These are phyloP conservation scores for Indicator indicator DNA, from an alignment of 2,113 vertebrate species.

Conservation along the genomic window DNA sequence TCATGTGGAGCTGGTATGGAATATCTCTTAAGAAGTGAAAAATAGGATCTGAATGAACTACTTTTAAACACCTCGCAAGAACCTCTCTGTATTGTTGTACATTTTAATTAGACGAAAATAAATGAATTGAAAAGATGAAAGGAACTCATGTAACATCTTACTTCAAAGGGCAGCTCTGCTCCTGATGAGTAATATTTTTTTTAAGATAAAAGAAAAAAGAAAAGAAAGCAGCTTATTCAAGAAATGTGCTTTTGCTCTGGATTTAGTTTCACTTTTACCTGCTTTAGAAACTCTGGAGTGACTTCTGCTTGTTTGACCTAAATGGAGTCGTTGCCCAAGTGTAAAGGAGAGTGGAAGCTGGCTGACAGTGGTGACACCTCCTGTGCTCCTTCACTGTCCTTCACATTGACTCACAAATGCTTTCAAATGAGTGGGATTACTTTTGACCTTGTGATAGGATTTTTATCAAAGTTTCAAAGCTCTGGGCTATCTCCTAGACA, in stretches of 20 bases:
- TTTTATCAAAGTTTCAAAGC: neutral
- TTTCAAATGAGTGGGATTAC: neutral
- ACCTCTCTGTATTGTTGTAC: constrained; percentile 39
- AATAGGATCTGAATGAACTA: constrained; percentile 2
- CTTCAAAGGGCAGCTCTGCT: constrained; percentile 59
- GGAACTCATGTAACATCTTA: constrained; percentile 33
- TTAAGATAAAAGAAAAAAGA: neutral
- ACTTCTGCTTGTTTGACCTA: constrained; percentile 32
- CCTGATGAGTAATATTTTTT: neutral
- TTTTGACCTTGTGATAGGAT: neutral
- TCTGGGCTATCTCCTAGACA: neutral
- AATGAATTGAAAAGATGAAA: constrained; percentile 69
- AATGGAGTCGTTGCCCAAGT: neutral
- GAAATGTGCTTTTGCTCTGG: constrained; percentile 12
- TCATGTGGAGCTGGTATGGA: neutral
- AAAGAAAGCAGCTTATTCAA: constrained; percentile 37
- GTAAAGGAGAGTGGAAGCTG: neutral
- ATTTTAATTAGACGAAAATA: constrained; percentile 69
- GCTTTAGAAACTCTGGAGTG: neutral
- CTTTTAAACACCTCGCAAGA: constrained; percentile 18
- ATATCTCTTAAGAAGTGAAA: neutral
- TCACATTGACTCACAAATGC: neutral
- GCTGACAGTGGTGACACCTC: neutral
- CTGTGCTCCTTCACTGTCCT: rapidly evolving
- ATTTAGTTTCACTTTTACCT: constrained; percentile 45